Base-by-base conservation (phyloP, 2,797 vertebrate species). In the Oreonectes daqikongensis region DNA sequence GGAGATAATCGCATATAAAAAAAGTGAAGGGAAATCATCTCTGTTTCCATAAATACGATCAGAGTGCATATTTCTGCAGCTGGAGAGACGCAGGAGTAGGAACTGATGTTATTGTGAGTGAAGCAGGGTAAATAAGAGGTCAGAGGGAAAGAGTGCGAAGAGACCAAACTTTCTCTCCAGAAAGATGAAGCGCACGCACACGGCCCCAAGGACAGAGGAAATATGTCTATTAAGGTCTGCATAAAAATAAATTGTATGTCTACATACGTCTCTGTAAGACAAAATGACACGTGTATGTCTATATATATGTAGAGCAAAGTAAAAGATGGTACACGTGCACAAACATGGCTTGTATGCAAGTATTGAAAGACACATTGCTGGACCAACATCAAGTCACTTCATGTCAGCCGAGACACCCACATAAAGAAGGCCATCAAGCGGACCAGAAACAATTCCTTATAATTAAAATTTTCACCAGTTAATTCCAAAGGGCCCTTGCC, bases 371-470 rank as follows among this genome's bases (percentile, higher is more conserved):
- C 63, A 76, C 64, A 60, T 17, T 60, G 59, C 26, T 70, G 69
- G 76, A 70, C 73, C 53, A 50, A 52, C 44, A 60, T 60, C 63
- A 55, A 69, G 77, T 79, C 71, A 28, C 75, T 55, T 75, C 30
- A 75, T 70, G 76, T 72, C 85, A 82, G 84, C 72, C n/a, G 79
- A 86, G 85, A 79, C 82, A 70, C 61, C 24, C 84, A 76, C 87
- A 86, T 85, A 83, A 82, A 87, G 75, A 80, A 75, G 78, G 74
- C 80, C 81, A 84, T 87, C 82, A 87, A 88, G 88, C 30, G 77
- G 82, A 88, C 86, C 87, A 83, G 85, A 87, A 89, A 86, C 88
- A 83, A 88, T 89, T 88, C 79, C 71, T 84, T 87, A 86, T 87
- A 89, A 90, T 90, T 87, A 89, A 87, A 85, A 81, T 82, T 85